phyloP scores from a whole-genome alignment of 2,797 vertebrate genomes.

The Threskiornis aethiopicus region DNA sequence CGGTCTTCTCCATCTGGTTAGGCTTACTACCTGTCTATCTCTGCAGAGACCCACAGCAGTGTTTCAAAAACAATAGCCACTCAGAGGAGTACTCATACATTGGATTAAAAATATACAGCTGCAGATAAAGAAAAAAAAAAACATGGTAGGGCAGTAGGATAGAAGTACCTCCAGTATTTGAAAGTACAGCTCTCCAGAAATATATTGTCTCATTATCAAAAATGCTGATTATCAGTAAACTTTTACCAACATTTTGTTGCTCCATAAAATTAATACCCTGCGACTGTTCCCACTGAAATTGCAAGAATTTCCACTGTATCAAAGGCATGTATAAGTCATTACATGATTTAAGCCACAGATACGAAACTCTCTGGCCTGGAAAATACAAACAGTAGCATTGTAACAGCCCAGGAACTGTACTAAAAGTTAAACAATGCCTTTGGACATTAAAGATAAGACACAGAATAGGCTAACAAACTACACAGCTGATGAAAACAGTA shows the following conservation, averaged over 20 bases:
- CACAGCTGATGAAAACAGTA: constrained; percentile 58
- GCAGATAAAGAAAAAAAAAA: background rate
- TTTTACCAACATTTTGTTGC: background rate
- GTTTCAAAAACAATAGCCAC: background rate
- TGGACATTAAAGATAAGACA: constrained; percentile 54
- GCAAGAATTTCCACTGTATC: constrained; percentile 9
- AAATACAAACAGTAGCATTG: constrained; percentile 50
- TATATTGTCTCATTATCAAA: background rate
- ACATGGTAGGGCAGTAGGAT: background rate
- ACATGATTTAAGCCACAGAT: constrained; percentile 30
- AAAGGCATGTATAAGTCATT: constrained; percentile 46
- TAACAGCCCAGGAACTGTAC: constrained; percentile 55
- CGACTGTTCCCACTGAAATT: background rate
- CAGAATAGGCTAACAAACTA: constrained; percentile 54
- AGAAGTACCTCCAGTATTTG: background rate
- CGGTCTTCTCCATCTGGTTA: background rate
- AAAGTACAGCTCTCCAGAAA: background rate
- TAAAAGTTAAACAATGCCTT: constrained; percentile 59
- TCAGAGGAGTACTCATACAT: background rate
- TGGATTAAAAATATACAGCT: background rate
- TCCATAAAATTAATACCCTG: background rate
- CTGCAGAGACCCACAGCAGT: background rate
- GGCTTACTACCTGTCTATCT: background rate
- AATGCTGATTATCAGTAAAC: background rate
- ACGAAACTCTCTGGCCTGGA: background rate